Percentiles rank a stretch among this genome's conserved stretches.
phyloP scores from a whole-genome alignment of 2,113 vertebrate genomes.

The Charina bottae region DNA sequence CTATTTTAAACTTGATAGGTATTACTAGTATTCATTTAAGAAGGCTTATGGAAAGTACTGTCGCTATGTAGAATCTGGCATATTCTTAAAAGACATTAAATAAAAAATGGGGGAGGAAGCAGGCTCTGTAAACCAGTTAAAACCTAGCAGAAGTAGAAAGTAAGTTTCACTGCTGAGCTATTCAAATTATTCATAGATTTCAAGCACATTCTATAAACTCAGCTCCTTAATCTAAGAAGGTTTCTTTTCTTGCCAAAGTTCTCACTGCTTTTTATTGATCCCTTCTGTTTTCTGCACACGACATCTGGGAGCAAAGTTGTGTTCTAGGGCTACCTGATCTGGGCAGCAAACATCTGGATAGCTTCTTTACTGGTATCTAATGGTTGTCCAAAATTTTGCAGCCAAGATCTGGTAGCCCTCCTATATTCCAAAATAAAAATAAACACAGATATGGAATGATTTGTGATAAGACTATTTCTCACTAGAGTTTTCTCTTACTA shows the following conservation, averaged over 20 bases:
- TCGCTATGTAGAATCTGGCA: constrained; percentile 6
- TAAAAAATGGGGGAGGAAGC: constrained; percentile 29
- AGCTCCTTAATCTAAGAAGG: constrained; percentile 3
- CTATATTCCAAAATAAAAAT: not conserved
- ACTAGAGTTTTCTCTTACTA: not conserved
- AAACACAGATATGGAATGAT: not conserved
- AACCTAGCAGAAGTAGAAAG: constrained; percentile 8
- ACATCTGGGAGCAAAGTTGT: not conserved
- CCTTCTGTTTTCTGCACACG: constrained; percentile 19
- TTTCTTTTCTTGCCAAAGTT: not conserved
- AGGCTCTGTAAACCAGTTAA: not conserved
- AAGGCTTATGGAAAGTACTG: constrained; percentile 21
- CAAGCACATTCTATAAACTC: not conserved
- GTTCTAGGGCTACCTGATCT: not conserved
- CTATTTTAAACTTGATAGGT: constrained; percentile 26
- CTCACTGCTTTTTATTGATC: constrained; percentile 29
- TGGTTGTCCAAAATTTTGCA: not conserved
- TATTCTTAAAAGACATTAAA: constrained; percentile 26
- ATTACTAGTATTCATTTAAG: constrained; percentile 12
- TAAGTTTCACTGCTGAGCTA: not conserved
- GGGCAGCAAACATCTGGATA: not conserved
- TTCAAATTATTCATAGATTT: constrained; percentile 40
- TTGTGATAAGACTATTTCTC: not conserved
- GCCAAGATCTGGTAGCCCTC: not conserved
- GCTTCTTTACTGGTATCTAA: not conserved